These are phyloP conservation scores for Emys orbicularis DNA, from an alignment of 2,797 vertebrate genomes.

Conservation along the genomic window DNA sequence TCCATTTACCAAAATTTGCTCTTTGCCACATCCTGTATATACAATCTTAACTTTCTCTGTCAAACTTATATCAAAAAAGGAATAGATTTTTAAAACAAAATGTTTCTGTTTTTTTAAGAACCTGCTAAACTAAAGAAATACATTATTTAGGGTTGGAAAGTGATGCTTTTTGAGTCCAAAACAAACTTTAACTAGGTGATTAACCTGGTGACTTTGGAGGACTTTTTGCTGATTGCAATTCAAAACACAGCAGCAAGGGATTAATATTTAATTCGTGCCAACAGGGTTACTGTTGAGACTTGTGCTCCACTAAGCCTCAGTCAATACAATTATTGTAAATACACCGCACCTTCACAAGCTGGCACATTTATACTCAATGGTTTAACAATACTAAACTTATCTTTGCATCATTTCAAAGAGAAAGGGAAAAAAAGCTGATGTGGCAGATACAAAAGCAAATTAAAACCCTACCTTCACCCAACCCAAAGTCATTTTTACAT, in stretches of 20 bases:
- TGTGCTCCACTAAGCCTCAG: constrained; percentile 29
- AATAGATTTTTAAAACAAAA: constrained; percentile 19
- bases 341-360: constrained; percentile 20
- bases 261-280: constrained; percentile 71
- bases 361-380: constrained; percentile 11
- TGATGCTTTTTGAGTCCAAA: constrained; percentile 56
- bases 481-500: not conserved
- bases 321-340: constrained; percentile 25
- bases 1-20: not conserved
- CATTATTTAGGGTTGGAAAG: constrained; percentile 57
- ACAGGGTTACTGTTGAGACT: constrained; percentile 55
- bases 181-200: constrained; percentile 70
- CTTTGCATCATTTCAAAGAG: constrained; percentile 1
- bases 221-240: constrained; percentile 60
- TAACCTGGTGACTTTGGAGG: constrained; percentile 60
- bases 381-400: constrained; percentile 33
- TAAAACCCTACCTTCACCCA: not conserved
- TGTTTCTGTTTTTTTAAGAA: constrained; percentile 41
- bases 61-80: constrained; percentile 13
- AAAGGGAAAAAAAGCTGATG: not conserved
- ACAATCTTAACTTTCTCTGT: not conserved
- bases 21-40: not conserved
- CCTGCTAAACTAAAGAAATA: constrained; percentile 52
- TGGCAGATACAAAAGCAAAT: constrained; percentile 13
- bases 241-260: constrained; percentile 51